These are phyloP conservation scores for Pterostichus madidus DNA, from an alignment of 2,888 invertebrate genomes.

Conservation along the genomic window DNA sequence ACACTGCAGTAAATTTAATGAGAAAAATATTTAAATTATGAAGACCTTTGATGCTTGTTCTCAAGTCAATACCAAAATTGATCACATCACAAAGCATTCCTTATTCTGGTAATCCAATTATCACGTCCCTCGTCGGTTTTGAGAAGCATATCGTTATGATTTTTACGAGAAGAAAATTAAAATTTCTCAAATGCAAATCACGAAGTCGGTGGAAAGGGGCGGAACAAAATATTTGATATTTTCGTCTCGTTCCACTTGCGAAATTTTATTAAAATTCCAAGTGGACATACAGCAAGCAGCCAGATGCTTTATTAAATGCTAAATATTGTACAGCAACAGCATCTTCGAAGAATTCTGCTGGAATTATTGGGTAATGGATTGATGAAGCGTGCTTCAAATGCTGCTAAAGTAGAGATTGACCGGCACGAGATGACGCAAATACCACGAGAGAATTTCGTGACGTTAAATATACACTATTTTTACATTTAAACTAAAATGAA, in stretches of 20 bases:
- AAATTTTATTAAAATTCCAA: conserved; percentile 49
- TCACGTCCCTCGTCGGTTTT: conserved; percentile 10
- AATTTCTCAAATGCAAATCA: conserved; percentile 39
- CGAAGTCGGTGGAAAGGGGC: background rate
- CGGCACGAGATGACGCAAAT: background rate
- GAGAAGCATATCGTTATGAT: conserved; percentile 19
- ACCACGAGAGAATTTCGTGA: background rate
- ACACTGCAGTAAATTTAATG: too few species aligned
- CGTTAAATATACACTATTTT: background rate
- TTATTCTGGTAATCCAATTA: conserved; percentile 16
- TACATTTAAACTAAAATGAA: background rate
- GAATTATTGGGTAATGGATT: conserved; percentile 12
- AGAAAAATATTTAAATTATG: too few species aligned
- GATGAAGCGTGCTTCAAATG: background rate
- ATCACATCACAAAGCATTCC: background rate
- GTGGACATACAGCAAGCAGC: conserved; percentile 30
- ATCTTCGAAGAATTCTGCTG: conserved; percentile 16
- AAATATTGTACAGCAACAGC: conserved; percentile 36
- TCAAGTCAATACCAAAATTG: background rate
- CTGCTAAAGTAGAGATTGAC: conserved; percentile 3
- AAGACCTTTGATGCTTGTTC: too few species aligned
- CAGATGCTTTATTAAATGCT: conserved; percentile 48
- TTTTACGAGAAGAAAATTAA: conserved; percentile 41
- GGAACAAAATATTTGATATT: conserved; percentile 41
- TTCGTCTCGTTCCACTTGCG: conserved; percentile 30